Evolutionary conservation across 2,888 invertebrate species (phyloP).

Genomic region (Tetragnatha montana): DNA sequence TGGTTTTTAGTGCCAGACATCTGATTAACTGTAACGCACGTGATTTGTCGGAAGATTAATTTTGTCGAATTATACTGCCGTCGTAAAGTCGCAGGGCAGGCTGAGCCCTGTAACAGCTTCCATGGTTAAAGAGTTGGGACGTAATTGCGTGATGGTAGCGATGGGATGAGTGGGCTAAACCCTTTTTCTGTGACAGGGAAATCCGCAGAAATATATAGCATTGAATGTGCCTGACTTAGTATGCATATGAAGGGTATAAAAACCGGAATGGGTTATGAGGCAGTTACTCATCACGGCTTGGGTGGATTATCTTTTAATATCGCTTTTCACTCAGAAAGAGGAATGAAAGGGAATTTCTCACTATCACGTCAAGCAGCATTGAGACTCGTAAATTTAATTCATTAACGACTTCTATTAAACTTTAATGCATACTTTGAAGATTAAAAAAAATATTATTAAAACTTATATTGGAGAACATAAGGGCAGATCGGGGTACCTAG

Average conservation of each 20-base stretch:
- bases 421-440: no score
- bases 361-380: no score
- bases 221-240: neutral
- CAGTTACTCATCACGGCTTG: neutral
- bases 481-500: no score
- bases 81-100: constrained; percentile 45
- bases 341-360: no score
- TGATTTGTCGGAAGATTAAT: constrained; percentile 71
- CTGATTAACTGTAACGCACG: constrained; percentile 69
- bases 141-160: constrained; percentile 18
- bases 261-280: neutral
- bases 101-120: neutral
- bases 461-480: no score
- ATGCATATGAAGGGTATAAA: neutral
- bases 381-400: no score
- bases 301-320: neutral
- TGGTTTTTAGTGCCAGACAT: constrained; percentile 63
- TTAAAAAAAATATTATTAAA: no score
- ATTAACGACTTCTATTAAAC: no score
- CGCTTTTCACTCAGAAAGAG: no score
- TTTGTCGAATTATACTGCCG: constrained; percentile 62
- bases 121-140: constrained; percentile 21
- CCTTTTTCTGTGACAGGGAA: neutral
- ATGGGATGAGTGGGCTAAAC: constrained; percentile 15
- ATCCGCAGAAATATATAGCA: neutral